Base-by-base conservation (phyloP, 1,140 invertebrate species). In the Zophobas atratus region DNA sequence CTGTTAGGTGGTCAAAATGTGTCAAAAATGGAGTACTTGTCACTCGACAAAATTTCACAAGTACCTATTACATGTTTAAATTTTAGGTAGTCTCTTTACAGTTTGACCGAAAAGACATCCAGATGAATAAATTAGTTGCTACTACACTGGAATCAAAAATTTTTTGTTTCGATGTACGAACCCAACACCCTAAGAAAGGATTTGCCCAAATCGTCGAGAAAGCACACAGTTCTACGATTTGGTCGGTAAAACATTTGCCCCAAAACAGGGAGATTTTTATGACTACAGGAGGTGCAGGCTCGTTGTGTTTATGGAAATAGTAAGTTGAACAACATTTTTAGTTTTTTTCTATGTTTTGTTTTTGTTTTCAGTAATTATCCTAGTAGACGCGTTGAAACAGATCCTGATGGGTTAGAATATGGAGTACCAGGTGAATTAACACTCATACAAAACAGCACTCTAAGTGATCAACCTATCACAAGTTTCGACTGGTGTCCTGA, bases 181-280 rank as follows among this genome's bases (percentile, higher is more conserved):
- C 95, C 2, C 93, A 96, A 81, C 95, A 98, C 88, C 91, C 93
- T 0, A 92, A 92, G 77, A 96, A 96, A 87, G 97, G 97, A 20
- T 98, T 96, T 89, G 91, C 95, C 6, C 92, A 89, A 80, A 79
- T 94, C 0, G 88, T 88, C n/a, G 93, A 96, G 87, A 94, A 94
- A 86, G 88, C 88, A 0, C 87, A 88, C 34, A 86, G 92, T 77
- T 93, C 95, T n/a, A 97, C 96, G 0, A 90, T 99, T 49, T 98
- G 97, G 97, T 86, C 91, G 39, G 94, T 91, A 1, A 90, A 91
- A 56, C 97, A 98, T 89, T 87, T 98, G 56, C 97, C 97, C 0
- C 97, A 99, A 88, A 98, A 98, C 86, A 89, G 97, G 70, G 97
- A 99, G 85, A 86, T 99, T n/a, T 98, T 98, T 85, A 91, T 95